phyloP scores from a whole-genome alignment of 2,797 vertebrate species.

The Phaenicophaeus curvirostris region DNA sequence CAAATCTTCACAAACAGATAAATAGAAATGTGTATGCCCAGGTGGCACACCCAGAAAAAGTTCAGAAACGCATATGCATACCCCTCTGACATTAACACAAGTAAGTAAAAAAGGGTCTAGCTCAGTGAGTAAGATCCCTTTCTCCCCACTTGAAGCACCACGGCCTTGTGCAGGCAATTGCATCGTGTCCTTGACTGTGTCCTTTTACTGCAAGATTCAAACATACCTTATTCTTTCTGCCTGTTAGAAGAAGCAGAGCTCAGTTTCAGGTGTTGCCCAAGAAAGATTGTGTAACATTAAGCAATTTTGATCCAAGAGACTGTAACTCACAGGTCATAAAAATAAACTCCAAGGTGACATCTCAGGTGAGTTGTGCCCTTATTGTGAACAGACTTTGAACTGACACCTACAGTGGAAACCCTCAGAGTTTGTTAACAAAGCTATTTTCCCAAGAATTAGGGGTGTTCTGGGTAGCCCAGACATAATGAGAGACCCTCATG shows the following conservation, averaged over 20 bases:
- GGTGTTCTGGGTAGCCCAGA: neutral
- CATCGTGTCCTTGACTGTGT: fast-evolving
- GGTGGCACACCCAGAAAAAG: neutral
- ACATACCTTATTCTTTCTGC: neutral
- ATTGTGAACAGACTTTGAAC: fast-evolving
- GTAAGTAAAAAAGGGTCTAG: neutral
- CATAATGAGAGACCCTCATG: neutral
- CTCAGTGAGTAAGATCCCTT: neutral
- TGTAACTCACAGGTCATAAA: neutral
- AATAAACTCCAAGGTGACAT: neutral
- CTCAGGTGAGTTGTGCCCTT: neutral
- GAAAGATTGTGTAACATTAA: neutral
- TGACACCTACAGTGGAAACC: neutral
- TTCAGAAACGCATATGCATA: neutral
- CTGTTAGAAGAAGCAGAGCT: neutral
- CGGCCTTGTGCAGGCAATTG: neutral
- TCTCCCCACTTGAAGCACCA: neutral
- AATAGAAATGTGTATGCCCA: neutral
- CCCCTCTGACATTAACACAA: neutral
- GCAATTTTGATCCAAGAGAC: neutral
- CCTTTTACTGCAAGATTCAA: neutral
- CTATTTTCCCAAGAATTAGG: neutral
- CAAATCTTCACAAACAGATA: neutral
- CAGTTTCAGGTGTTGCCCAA: neutral
- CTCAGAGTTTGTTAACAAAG: neutral